A percentile compares a stretch with the other conserved stretches of the same genome.
These are phyloP conservation scores for Poeciliopsis turneri DNA, from an alignment of 2,797 vertebrate genomes.

Conservation along the genomic window DNA sequence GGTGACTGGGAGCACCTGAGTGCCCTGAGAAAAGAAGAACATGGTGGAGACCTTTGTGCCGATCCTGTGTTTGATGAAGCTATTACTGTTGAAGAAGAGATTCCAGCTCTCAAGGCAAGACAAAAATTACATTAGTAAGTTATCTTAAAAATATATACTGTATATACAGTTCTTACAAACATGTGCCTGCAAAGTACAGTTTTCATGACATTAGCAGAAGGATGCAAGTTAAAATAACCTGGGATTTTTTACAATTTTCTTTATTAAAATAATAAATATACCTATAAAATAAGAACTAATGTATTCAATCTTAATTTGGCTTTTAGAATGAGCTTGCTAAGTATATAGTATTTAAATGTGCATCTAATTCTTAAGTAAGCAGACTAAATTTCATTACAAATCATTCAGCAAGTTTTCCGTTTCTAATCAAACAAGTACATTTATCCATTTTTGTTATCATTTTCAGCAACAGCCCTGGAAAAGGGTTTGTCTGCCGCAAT, in stretches of 20 bases:
- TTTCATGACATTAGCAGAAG: background rate
- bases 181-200: background rate
- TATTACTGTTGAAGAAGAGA: conserved; percentile 30
- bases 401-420: background rate
- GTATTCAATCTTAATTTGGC: background rate
- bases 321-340: background rate
- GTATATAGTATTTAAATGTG: background rate
- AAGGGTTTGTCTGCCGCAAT: conserved; percentile 40
- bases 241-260: background rate
- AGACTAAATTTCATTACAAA: background rate
- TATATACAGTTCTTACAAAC: background rate
- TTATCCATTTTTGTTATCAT: background rate
- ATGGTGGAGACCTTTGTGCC: background rate
- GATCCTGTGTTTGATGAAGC: conserved; percentile 25
- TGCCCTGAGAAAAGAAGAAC: background rate
- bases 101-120: conserved; percentile 32
- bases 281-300: background rate
- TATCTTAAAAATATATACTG: background rate
- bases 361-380: background rate
- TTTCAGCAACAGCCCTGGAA: conserved; percentile 41
- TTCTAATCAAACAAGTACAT: background rate
- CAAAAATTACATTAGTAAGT: conserved; percentile 33
- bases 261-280: background rate
- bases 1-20: background rate
- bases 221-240: background rate